Conservation (phyloP, 2,113 vertebrate genomes). For the Triplophysa siluroides region DNA sequence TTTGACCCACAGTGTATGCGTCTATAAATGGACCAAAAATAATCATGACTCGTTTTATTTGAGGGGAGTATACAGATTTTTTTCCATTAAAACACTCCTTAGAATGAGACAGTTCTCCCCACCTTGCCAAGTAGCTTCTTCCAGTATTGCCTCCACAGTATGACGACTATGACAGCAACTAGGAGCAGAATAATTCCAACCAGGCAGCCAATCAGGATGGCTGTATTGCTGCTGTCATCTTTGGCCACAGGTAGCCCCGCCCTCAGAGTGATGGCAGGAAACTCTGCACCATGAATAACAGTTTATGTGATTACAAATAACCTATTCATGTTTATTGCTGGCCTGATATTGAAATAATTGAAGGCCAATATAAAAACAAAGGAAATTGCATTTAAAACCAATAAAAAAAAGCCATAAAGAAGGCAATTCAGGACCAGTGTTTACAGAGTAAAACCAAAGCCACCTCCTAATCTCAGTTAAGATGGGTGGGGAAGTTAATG, state of each 20-base stretch:
- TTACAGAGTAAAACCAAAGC: not conserved
- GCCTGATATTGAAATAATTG: not conserved
- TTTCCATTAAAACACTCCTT: not conserved
- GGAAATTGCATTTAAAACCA: too few species aligned
- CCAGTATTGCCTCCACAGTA: slow-evolving; percentile 94
- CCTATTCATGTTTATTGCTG: not conserved
- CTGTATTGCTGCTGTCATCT: slow-evolving; percentile 84
- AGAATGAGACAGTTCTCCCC: slow-evolving; percentile 5
- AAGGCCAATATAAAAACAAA: not conserved
- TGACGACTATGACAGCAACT: slow-evolving; percentile 86
- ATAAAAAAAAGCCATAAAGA: not conserved
- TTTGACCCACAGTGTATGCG: too few species aligned
- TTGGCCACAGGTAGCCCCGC: slow-evolving; percentile 82
- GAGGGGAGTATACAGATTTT: not conserved
- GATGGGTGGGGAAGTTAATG: not conserved
- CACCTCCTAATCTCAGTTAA: not conserved
- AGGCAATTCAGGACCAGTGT: not conserved
- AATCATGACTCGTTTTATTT: not conserved
- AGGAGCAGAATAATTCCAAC: slow-evolving; percentile 92
- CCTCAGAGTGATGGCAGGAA: slow-evolving; percentile 66
- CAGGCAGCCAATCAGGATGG: slow-evolving; percentile 90
- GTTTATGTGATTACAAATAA: not conserved
- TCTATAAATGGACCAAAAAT: not conserved
- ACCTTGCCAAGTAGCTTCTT: slow-evolving; percentile 90
- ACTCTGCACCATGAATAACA: slow-evolving; percentile 57